These are phyloP conservation scores for Fragum whitleyi DNA, from an alignment of 2,888 invertebrate species.

Conservation along the genomic window DNA sequence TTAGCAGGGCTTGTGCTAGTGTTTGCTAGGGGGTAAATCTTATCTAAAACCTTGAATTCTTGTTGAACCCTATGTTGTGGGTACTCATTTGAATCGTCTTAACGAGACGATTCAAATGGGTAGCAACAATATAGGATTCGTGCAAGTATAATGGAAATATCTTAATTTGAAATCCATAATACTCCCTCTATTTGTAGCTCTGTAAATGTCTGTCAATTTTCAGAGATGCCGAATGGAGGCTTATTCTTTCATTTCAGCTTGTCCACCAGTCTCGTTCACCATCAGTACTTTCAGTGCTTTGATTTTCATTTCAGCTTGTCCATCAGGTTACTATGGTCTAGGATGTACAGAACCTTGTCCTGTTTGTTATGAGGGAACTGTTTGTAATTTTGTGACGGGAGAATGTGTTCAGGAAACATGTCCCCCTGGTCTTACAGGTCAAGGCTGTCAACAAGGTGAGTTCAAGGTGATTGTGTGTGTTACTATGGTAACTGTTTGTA, in stretches of 20 bases:
- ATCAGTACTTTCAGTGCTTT: too few relatives aligned
- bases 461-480: background rate
- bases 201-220: too few relatives aligned
- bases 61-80: background rate
- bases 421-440: slow-evolving; percentile 30
- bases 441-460: slow-evolving; percentile 23
- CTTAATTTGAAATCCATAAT: too few relatives aligned
- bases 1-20: too few relatives aligned
- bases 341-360: slow-evolving; percentile 42
- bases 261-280: background rate
- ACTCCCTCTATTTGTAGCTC: too few relatives aligned
- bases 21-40: too few relatives aligned
- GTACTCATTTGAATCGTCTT: too few relatives aligned
- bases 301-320: slow-evolving; percentile 47
- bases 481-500: slow-evolving; percentile 9
- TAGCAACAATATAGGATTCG: too few relatives aligned
- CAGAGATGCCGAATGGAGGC: too few relatives aligned
- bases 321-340: slow-evolving; percentile 43
- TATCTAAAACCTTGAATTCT: too few relatives aligned
- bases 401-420: slow-evolving; percentile 34
- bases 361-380: slow-evolving; percentile 14
- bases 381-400: slow-evolving; percentile 44
- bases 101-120: too few relatives aligned
- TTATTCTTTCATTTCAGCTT: background rate
- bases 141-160: too few relatives aligned